Conservation (phyloP, 2,113 vertebrate genomes). For the Halcyon senegalensis region DNA sequence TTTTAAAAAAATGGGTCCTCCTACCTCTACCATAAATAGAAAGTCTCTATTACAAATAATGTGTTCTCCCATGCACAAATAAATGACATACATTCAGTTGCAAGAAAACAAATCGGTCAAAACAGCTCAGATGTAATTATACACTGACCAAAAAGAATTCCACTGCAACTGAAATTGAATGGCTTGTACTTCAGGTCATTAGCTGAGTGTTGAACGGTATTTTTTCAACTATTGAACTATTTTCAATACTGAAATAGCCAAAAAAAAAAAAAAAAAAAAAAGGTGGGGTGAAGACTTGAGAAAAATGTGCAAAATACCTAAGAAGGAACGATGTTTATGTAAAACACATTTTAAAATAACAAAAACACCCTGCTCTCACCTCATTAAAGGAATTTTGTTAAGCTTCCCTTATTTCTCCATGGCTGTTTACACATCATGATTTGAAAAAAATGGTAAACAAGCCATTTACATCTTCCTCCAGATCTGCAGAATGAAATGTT, state of each 20-base stretch:
- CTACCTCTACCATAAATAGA: background rate
- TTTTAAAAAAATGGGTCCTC: background rate
- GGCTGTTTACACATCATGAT: background rate
- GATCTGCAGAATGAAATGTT: background rate
- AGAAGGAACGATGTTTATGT: background rate
- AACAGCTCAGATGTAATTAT: background rate
- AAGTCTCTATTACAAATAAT: background rate
- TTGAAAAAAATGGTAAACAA: background rate
- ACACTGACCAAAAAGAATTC: background rate
- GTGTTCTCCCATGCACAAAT: background rate
- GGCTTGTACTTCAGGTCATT: background rate
- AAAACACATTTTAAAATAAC: background rate
- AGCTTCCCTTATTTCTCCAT: background rate
- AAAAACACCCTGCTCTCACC: background rate
- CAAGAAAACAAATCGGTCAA: background rate
- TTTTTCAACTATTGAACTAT: too few relatives aligned
- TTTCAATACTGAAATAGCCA: background rate
- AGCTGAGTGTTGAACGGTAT: background rate
- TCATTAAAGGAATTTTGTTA: background rate
- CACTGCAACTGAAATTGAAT: background rate
- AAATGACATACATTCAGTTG: background rate
- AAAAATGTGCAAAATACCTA: background rate
- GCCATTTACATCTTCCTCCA: background rate
- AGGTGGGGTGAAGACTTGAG: accelerated
- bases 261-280: background rate